phyloP scores from a whole-genome alignment of 2,888 invertebrate genomes.

The Eutolmus rufibarbis region DNA sequence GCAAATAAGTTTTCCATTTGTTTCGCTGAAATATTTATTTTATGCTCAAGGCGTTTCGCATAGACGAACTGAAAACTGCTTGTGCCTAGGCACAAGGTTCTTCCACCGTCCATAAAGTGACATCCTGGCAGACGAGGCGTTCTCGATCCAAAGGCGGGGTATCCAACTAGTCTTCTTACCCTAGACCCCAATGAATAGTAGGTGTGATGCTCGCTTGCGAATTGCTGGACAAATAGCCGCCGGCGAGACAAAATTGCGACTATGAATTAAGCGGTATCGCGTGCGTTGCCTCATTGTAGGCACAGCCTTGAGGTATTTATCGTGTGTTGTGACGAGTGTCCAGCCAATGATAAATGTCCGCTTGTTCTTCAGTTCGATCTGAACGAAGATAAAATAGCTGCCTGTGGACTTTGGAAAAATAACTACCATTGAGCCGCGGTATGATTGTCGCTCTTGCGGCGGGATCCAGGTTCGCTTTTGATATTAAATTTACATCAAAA shows the following conservation, averaged over 20 bases:
- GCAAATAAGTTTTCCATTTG: neutral
- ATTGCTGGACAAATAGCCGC: neutral
- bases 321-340: constrained; percentile 8
- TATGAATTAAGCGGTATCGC: neutral
- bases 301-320: constrained; percentile 25
- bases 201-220: neutral
- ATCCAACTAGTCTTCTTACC: neutral
- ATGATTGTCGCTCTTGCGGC: neutral
- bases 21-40: neutral
- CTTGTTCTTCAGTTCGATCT: constrained; percentile 10
- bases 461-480: neutral
- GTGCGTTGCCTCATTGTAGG: neutral
- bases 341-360: neutral
- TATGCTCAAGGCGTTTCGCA: neutral
- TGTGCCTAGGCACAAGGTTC: neutral
- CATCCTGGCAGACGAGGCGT: neutral
- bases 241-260: constrained; percentile 1
- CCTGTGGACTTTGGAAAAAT: neutral
- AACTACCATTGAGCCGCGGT: neutral
- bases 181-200: neutral
- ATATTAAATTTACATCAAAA: constrained; percentile 9
- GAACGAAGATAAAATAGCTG: constrained; percentile 11
- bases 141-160: neutral
- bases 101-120: neutral
- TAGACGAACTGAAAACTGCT: neutral